These are phyloP conservation scores for Apaloderma vittatum DNA, from an alignment of 2,113 vertebrate species.

Conservation along the genomic window DNA sequence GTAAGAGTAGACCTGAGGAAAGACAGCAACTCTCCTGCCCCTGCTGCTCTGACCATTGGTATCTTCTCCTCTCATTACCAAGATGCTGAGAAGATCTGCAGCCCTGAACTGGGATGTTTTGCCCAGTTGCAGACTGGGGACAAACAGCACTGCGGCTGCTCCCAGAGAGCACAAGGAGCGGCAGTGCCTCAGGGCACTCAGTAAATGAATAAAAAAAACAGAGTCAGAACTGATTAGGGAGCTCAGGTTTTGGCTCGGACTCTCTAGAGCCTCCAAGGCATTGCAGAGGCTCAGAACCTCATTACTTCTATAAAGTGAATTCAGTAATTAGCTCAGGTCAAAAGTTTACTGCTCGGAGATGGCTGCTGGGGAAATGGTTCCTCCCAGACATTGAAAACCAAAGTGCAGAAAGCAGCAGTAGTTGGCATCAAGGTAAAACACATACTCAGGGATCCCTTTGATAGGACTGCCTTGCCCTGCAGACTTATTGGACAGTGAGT, in stretches of 20 bases:
- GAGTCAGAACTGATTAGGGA: conserved; percentile 70
- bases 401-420: not conserved
- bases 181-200: conserved; percentile 39
- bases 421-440: not conserved
- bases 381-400: not conserved
- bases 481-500: not conserved
- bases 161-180: conserved; percentile 30
- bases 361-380: conserved; percentile 16
- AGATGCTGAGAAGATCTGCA: not conserved
- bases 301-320: conserved; percentile 69
- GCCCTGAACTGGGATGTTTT: not conserved
- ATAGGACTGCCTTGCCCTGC: not conserved
- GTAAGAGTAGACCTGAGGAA: not conserved
- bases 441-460: not conserved
- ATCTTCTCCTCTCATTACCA: not conserved
- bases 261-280: conserved; percentile 65
- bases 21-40: not conserved
- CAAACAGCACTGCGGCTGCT: conserved; percentile 19
- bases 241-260: conserved; percentile 69
- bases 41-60: not conserved
- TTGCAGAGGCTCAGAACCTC: conserved; percentile 66
- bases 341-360: conserved; percentile 66
- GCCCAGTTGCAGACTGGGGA: not conserved
- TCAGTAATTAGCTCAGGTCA: conserved; percentile 73
- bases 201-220: conserved; percentile 64